phyloP scores from a whole-genome alignment of 2,888 invertebrate species.

The Cosmia trapezina region DNA sequence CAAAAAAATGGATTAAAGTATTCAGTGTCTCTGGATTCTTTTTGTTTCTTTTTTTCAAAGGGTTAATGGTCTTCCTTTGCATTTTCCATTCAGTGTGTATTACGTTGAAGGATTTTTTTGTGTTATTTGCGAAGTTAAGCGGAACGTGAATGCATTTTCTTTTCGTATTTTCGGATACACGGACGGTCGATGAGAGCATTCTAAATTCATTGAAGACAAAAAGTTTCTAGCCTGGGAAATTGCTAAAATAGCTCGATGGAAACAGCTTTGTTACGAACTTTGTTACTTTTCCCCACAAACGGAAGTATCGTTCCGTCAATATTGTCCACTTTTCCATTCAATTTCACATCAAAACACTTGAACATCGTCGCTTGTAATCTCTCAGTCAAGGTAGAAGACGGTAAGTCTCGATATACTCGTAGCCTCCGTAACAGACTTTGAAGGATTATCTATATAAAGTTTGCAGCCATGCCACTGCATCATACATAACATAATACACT shows the following conservation, averaged over 20 bases:
- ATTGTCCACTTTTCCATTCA: conserved; percentile 25
- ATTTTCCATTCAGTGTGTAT: conserved; percentile 24
- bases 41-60: conserved; percentile 18
- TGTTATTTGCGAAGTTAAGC: conserved; percentile 6
- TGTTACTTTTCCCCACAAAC: not conserved
- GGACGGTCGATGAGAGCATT: not conserved
- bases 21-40: conserved; percentile 14
- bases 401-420: conserved; percentile 35
- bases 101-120: not conserved
- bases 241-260: conserved; percentile 4
- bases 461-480: conserved; percentile 45
- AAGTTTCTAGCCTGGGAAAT: not conserved
- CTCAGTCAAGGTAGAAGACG: conserved; percentile 26
- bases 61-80: conserved; percentile 14
- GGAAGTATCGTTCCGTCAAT: conserved; percentile 1
- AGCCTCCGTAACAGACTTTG: conserved; percentile 40
- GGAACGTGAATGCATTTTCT: conserved; percentile 18
- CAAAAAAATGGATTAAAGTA: conserved; percentile 28
- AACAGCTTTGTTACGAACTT: not conserved
- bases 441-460: conserved; percentile 58
- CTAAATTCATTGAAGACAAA: conserved; percentile 10
- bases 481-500: conserved; percentile 39
- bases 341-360: conserved; percentile 47
- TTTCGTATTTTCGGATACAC: conserved; percentile 8
- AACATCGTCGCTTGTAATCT: conserved; percentile 29